Evolutionary conservation across 1,140 invertebrate species (phyloP).

Genomic region (Drosophila ficusphila): DNA sequence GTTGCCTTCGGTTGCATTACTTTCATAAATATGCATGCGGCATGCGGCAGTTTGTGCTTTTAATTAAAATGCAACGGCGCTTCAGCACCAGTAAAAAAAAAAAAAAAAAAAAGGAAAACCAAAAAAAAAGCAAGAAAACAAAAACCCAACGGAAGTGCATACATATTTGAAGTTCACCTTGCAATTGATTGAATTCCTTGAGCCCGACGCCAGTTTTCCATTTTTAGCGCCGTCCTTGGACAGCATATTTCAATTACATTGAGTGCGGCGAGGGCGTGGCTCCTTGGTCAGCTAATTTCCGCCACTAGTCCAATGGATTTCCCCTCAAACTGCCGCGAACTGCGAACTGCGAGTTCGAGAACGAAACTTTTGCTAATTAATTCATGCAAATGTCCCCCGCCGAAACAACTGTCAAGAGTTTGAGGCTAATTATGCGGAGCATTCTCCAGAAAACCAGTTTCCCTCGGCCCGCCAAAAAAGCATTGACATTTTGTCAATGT

Average conservation of each 20-base stretch:
- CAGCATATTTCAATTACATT: constrained; percentile 65
- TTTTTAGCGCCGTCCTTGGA: not conserved
- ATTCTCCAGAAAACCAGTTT: constrained; percentile 7
- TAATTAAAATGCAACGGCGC: constrained; percentile 74
- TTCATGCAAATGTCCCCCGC: constrained; percentile 68
- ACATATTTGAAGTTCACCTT: constrained; percentile 58
- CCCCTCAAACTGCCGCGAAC: constrained; percentile 23
- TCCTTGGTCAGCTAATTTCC: constrained; percentile 40
- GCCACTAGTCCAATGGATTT: constrained; percentile 42
- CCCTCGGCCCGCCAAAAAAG: constrained; percentile 4
- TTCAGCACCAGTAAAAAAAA: constrained; percentile 14
- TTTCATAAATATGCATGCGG: constrained; percentile 79
- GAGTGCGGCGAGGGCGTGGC: constrained; percentile 33
- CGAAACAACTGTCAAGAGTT: constrained; percentile 34
- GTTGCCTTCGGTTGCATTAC: constrained; percentile 60
- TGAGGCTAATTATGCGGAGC: constrained; percentile 72
- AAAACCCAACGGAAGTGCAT: constrained; percentile 14
- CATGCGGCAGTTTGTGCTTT: constrained; percentile 73
- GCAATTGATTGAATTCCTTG: constrained; percentile 70
- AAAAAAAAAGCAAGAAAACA: constrained; percentile 2
- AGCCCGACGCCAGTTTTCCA: constrained; percentile 15
- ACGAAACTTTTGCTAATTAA: constrained; percentile 74
- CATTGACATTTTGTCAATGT: constrained; percentile 80
- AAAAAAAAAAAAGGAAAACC: constrained; percentile 1
- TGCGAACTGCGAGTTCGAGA: constrained; percentile 30